Evolutionary conservation across 2,113 vertebrate genomes (phyloP).

Genomic region (Pogonocichla stellata): DNA sequence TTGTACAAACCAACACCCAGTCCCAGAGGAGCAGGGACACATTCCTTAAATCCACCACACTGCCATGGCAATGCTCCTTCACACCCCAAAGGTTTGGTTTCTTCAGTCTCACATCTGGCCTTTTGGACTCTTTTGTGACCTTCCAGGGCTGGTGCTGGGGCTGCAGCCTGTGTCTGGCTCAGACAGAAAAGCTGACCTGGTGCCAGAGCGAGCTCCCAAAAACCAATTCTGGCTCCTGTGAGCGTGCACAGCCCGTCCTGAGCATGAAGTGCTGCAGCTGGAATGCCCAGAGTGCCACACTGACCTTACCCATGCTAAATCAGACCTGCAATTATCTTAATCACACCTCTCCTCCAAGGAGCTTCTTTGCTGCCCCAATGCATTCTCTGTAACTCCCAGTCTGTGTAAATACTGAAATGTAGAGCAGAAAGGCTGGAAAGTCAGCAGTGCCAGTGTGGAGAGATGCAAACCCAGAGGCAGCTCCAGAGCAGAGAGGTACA

Average conservation of each 20-base stretch:
- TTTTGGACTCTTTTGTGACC: background rate
- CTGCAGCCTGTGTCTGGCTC: background rate
- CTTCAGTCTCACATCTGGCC: background rate
- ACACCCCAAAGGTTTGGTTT: rapidly evolving
- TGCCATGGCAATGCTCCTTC: background rate
- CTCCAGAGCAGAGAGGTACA: background rate
- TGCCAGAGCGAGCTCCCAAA: background rate
- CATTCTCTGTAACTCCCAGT: background rate
- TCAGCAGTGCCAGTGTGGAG: background rate
- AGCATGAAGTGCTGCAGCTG: background rate
- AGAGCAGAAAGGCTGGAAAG: background rate
- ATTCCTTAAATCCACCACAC: background rate
- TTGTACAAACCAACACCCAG: background rate
- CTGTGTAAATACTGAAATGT: background rate
- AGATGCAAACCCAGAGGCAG: background rate
- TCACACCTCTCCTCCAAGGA: background rate
- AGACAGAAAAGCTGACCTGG: background rate
- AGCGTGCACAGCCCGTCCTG: background rate
- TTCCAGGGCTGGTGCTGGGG: background rate
- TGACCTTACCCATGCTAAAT: rapidly evolving
- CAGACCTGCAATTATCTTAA: background rate
- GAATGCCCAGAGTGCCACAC: background rate
- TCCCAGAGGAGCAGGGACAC: background rate
- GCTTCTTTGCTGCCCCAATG: background rate
- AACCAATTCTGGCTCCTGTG: background rate